These are phyloP conservation scores for Melitaea cinxia DNA, from an alignment of 1,140 invertebrate species.

Conservation along the genomic window DNA sequence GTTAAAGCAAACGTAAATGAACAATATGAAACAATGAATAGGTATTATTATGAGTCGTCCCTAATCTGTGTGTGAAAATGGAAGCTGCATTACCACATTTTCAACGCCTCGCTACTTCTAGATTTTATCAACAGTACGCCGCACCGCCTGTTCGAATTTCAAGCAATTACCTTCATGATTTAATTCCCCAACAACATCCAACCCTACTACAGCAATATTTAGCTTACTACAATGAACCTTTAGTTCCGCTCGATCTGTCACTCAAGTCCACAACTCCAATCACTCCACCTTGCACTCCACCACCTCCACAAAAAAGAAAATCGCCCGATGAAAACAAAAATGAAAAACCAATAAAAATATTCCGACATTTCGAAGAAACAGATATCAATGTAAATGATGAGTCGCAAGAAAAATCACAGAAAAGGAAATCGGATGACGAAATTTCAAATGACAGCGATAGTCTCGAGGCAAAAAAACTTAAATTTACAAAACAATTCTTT, in stretches of 20 bases:
- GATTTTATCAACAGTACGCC: constrained; percentile 73
- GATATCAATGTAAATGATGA: constrained; percentile 54
- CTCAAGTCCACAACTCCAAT: constrained; percentile 81
- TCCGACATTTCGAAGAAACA: constrained; percentile 66
- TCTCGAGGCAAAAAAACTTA: constrained; percentile 76
- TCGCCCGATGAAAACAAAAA: constrained; percentile 72
- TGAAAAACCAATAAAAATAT: constrained; percentile 76
- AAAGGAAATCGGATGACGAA: constrained; percentile 61
- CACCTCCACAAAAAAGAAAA: constrained; percentile 80
- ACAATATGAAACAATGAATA: constrained; percentile 19
- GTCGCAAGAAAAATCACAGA: constrained; percentile 48
- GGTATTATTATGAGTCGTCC: background rate
- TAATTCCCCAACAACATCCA: constrained; percentile 70
- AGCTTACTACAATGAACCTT: constrained; percentile 76
- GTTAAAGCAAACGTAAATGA: constrained; percentile 14
- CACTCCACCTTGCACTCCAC: constrained; percentile 84
- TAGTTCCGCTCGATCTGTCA: constrained; percentile 82
- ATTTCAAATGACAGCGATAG: constrained; percentile 74
- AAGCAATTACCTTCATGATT: constrained; percentile 68
- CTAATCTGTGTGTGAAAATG: constrained; percentile 49
- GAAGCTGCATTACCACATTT: constrained; percentile 72
- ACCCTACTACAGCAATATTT: constrained; percentile 74
- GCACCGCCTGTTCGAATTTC: constrained; percentile 62
- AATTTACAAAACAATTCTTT: constrained; percentile 73
- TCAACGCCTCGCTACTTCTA: constrained; percentile 61